A percentile compares a stretch with the other conserved stretches of the same genome.
These are phyloP conservation scores for Microtus richardsoni DNA, from an alignment of 2,113 vertebrate genomes.

Conservation along the genomic window DNA sequence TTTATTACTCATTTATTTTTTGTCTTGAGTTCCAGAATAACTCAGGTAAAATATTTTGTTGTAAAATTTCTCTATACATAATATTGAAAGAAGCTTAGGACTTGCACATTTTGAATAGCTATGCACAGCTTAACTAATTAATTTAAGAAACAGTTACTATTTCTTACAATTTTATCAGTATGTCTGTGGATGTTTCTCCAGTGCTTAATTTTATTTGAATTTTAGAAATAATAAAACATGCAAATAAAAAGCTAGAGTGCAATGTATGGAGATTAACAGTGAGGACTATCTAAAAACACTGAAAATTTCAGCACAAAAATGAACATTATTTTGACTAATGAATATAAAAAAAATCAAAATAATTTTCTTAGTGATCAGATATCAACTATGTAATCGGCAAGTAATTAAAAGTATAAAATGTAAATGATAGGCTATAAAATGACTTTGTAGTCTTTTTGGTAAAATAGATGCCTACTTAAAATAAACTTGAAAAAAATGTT, in stretches of 20 bases:
- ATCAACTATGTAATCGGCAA: neutral
- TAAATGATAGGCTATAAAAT: neutral
- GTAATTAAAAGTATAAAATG: neutral
- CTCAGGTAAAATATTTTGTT: neutral
- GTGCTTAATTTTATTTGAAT: neutral
- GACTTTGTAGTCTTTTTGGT: neutral
- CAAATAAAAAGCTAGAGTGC: neutral
- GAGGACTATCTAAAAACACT: neutral
- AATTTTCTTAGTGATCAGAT: neutral
- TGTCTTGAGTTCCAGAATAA: neutral
- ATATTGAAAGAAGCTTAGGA: neutral
- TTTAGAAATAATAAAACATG: neutral
- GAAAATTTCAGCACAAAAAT: neutral
- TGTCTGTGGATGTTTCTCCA: neutral
- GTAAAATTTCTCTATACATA: neutral
- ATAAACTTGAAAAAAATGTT: neutral
- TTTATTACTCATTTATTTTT: neutral
- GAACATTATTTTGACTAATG: neutral
- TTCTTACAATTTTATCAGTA: neutral
- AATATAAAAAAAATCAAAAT: neutral
- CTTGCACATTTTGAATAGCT: neutral
- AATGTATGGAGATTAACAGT: neutral
- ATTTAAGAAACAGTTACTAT: neutral
- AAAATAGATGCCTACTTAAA: neutral
- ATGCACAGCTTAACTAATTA: neutral